Conservation (phyloP, 2,888 invertebrate genomes). For the Leucophenga maculata region DNA sequence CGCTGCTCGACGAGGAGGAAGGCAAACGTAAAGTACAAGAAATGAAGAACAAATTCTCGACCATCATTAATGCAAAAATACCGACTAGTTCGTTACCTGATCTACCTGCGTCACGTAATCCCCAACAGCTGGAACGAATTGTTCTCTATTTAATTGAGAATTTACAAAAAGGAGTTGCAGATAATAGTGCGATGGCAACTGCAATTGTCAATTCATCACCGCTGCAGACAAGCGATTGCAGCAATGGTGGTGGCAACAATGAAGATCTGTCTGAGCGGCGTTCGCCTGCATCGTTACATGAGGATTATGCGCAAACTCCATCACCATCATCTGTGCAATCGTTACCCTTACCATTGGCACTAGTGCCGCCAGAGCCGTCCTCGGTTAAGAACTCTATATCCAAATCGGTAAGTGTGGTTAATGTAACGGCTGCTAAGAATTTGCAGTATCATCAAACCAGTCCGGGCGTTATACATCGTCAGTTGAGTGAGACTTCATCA, state of each 20-base stretch:
- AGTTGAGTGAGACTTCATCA: constrained; percentile 43
- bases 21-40: constrained; percentile 82
- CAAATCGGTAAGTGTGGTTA: constrained; percentile 71
- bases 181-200: constrained; percentile 39
- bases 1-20: constrained; percentile 81
- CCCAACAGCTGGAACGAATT: constrained; percentile 80
- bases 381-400: constrained; percentile 71
- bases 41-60: constrained; percentile 86
- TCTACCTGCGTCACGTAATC: constrained; percentile 78
- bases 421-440: constrained; percentile 66
- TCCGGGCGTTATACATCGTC: constrained; percentile 40
- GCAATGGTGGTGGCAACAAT: constrained; percentile 32
- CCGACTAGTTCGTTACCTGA: constrained; percentile 68
- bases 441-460: constrained; percentile 51
- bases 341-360: constrained; percentile 62
- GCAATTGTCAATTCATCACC: constrained; percentile 38
- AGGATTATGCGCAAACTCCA: constrained; percentile 30
- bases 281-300: constrained; percentile 26
- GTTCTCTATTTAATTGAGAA: constrained; percentile 80
- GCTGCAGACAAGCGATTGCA: constrained; percentile 41
- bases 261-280: not conserved
- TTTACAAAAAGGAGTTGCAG: constrained; percentile 61
- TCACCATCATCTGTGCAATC: constrained; percentile 40
- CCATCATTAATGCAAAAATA: constrained; percentile 76
- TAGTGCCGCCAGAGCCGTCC: constrained; percentile 70